These are phyloP conservation scores for Lamellibrachia satsuma DNA, from an alignment of 2,888 invertebrate species.

Conservation along the genomic window DNA sequence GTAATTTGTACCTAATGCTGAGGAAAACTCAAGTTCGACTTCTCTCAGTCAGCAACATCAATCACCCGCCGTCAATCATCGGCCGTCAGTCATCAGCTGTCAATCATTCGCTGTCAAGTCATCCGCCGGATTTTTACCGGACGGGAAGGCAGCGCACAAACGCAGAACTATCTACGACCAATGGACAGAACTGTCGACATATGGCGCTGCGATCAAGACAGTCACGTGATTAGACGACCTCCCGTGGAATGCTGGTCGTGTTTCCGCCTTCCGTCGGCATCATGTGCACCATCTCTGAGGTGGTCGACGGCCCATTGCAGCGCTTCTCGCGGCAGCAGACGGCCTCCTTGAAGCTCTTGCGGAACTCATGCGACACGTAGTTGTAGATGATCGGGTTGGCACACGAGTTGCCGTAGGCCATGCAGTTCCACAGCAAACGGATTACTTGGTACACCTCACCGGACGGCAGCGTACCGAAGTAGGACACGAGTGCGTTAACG, in stretches of 20 bases:
- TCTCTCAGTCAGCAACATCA: too few species aligned
- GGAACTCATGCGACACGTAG: slow-evolving; percentile 36
- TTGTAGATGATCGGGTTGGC: slow-evolving; percentile 41
- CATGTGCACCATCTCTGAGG: background rate
- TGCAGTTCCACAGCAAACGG: slow-evolving; percentile 33
- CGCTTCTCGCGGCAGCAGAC: background rate
- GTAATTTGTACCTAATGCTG: too few species aligned
- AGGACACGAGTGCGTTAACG: slow-evolving; percentile 37
- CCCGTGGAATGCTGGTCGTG: background rate
- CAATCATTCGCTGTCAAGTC: too few species aligned
- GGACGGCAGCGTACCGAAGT: slow-evolving; percentile 29
- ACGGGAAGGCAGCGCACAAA: background rate
- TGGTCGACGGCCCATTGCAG: background rate
- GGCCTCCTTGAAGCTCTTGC: slow-evolving; percentile 32
- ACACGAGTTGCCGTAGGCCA: slow-evolving; percentile 39
- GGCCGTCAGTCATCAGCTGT: background rate
- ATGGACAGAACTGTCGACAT: background rate
- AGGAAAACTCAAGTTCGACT: too few species aligned
- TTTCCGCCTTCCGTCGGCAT: background rate
- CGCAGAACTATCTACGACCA: background rate
- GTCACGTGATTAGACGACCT: background rate
- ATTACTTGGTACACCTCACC: slow-evolving; percentile 19
- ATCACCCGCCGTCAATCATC: too few species aligned
- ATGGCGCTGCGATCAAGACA: background rate
- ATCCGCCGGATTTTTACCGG: background rate